Conservation (phyloP, 2,797 vertebrate genomes). For the Manis javanica region DNA sequence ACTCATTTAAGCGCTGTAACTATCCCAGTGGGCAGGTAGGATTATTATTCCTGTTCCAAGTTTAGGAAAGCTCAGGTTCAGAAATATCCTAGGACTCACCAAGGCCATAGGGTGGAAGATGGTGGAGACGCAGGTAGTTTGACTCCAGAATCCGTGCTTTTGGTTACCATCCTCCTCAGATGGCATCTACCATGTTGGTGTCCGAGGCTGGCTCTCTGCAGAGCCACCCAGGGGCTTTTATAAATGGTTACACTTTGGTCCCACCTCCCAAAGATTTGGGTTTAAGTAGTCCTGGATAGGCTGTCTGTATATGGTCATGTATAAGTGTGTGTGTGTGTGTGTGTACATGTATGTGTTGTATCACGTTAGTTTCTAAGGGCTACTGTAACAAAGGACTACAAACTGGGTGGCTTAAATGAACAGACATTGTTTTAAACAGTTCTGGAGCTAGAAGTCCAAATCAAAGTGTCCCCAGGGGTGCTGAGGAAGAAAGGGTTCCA, state of each 20-base stretch:
- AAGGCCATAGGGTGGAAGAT: fast-evolving
- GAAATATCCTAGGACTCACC: not conserved
- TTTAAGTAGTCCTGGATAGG: not conserved
- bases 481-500: not conserved
- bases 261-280: not conserved
- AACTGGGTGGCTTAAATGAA: not conserved
- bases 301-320: not conserved
- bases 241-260: not conserved
- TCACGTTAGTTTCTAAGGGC: not conserved
- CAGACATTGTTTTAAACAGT: not conserved
- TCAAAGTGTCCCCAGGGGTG: not conserved
- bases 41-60: not conserved
- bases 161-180: not conserved
- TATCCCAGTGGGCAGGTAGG: fast-evolving
- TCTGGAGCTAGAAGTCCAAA: not conserved
- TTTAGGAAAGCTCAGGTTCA: not conserved
- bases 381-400: not conserved
- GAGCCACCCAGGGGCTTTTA: not conserved
- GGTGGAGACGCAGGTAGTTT: fast-evolving
- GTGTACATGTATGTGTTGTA: fast-evolving
- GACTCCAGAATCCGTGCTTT: too few species aligned
- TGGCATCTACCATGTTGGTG: not conserved
- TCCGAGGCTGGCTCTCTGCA: not conserved
- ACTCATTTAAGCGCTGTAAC: fast-evolving
- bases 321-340: not conserved